phyloP scores from a whole-genome alignment of 2,797 vertebrate genomes.

The Phalloptychus januarius region DNA sequence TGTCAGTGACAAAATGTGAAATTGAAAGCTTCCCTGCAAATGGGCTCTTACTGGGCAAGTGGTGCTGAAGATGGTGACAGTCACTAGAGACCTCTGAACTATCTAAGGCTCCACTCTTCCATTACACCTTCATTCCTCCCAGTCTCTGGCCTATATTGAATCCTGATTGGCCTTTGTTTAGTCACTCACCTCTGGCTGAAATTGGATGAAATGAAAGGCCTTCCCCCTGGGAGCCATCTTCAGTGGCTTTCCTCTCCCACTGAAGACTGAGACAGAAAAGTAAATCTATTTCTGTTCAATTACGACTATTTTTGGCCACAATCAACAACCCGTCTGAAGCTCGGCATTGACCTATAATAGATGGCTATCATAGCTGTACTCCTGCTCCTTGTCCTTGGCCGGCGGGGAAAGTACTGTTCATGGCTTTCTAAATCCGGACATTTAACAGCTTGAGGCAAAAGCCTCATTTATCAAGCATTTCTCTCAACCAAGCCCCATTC shows the following conservation, averaged over 20 bases:
- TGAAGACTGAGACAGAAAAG: constrained; percentile 23
- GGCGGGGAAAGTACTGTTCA: constrained; percentile 1
- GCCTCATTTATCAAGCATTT: constrained; percentile 39
- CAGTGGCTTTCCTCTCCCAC: constrained; percentile 18
- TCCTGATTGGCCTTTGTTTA: constrained; percentile 54
- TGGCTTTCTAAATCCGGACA: constrained; percentile 30
- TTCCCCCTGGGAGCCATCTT: constrained; percentile 24
- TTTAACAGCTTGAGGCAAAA: constrained; percentile 25
- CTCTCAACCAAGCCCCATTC: constrained; percentile 26
- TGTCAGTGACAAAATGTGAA: constrained; percentile 67
- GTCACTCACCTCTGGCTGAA: constrained; percentile 62
- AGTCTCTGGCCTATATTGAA: constrained; percentile 59
- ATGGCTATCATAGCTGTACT: constrained; percentile 5
- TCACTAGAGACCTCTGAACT: constrained; percentile 56
- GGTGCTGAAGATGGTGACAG: constrained; percentile 49
- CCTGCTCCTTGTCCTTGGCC: background rate
- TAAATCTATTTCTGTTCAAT: constrained; percentile 27
- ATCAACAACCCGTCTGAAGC: background rate
- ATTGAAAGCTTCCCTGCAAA: constrained; percentile 65
- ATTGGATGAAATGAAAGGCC: constrained; percentile 42
- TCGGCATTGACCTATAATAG: constrained; percentile 1
- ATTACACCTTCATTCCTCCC: constrained; percentile 39
- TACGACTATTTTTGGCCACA: constrained; percentile 16
- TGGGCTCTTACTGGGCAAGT: constrained; percentile 50
- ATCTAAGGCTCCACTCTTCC: constrained; percentile 45